These are phyloP conservation scores for Malurus elegans DNA, from an alignment of 2,113 vertebrate genomes.

Conservation along the genomic window DNA sequence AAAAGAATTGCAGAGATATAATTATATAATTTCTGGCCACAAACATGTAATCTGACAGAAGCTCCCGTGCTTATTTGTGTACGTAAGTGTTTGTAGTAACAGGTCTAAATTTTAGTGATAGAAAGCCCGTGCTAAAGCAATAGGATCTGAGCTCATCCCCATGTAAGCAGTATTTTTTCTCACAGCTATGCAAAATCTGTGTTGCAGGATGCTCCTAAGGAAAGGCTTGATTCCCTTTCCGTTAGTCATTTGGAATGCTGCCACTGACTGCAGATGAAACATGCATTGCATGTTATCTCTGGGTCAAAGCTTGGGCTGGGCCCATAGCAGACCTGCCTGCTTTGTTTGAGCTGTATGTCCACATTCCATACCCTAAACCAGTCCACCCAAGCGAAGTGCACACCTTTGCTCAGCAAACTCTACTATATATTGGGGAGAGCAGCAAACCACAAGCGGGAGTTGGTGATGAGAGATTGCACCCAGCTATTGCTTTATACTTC, in stretches of 20 bases:
- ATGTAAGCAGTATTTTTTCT: neutral
- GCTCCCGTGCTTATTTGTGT: neutral
- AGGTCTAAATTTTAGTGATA: neutral
- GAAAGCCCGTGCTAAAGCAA: neutral
- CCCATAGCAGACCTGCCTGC: neutral
- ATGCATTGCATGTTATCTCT: neutral
- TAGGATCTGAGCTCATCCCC: neutral
- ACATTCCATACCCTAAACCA: neutral
- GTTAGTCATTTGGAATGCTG: neutral
- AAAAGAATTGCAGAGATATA: neutral
- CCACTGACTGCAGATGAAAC: neutral
- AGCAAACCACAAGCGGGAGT: neutral
- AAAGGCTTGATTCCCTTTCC: neutral
- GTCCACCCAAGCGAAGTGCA: neutral
- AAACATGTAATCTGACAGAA: neutral
- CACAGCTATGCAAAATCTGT: neutral
- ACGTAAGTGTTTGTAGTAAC: neutral
- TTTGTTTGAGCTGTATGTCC: neutral
- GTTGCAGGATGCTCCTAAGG: neutral
- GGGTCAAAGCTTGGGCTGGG: neutral
- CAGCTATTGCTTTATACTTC: neutral
- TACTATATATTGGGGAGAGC: neutral
- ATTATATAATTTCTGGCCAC: neutral
- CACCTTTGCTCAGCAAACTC: neutral
- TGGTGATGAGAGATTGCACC: neutral